phyloP scores from a whole-genome alignment of 92 coral and sea anemone species.

The Zoanthus gigantus region DNA sequence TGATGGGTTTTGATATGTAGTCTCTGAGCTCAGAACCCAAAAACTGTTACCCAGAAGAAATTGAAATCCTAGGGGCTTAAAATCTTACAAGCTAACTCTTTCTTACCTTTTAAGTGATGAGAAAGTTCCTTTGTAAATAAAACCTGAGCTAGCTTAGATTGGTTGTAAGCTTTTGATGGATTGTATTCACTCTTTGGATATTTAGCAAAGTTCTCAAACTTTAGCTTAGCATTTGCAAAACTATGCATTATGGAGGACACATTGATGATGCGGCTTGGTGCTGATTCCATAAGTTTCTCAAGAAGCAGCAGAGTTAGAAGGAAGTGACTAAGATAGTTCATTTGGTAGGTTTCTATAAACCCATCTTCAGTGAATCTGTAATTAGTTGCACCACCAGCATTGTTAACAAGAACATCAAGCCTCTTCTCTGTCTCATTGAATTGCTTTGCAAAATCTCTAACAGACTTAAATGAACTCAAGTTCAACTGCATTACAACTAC shows the following conservation, averaged over 20 bases:
- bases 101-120: slow-evolving; percentile 62
- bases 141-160: slow-evolving; percentile 77
- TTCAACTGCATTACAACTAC: slow-evolving; percentile 61
- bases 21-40: too few species aligned
- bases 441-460: slow-evolving; percentile 66
- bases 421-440: slow-evolving; percentile 64
- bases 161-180: slow-evolving; percentile 22
- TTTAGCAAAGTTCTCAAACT: slow-evolving; percentile 54
- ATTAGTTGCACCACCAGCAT: slow-evolving; percentile 52
- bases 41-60: too few species aligned
- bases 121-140: slow-evolving; percentile 77
- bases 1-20: too few species aligned
- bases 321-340: slow-evolving; percentile 81
- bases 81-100: too few species aligned
- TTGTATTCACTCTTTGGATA: slow-evolving; percentile 40
- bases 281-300: slow-evolving; percentile 66
- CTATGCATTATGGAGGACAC: slow-evolving; percentile 61
- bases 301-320: slow-evolving; percentile 63
- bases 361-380: slow-evolving; percentile 75
- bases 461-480: slow-evolving; percentile 70
- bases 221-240: background rate
- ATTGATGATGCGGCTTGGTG: slow-evolving; percentile 75
- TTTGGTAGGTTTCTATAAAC: slow-evolving; percentile 64
- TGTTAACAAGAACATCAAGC: slow-evolving; percentile 76
- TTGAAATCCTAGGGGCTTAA: too few species aligned